Conservation (phyloP, 2,888 invertebrate genomes). For the Linnaemya tessellans region DNA sequence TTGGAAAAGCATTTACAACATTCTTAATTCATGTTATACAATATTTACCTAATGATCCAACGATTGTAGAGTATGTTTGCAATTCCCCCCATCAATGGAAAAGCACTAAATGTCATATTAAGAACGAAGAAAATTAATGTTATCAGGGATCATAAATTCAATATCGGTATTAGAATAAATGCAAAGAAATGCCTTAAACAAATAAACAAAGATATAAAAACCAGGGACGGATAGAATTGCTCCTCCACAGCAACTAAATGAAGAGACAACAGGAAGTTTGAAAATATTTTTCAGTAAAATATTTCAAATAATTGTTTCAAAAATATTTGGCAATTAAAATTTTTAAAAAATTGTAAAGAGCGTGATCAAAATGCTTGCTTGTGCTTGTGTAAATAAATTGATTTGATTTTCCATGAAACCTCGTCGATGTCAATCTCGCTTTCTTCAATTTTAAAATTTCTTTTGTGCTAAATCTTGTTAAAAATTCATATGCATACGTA, state of each 20-base stretch:
- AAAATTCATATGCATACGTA: no score
- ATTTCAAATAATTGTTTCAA: background rate
- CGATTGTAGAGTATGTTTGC: constrained; percentile 13
- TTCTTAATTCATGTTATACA: background rate
- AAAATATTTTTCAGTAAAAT: background rate
- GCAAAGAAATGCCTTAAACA: constrained; percentile 28
- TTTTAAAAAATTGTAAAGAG: background rate
- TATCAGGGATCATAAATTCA: constrained; percentile 66
- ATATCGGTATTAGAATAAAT: constrained; percentile 51
- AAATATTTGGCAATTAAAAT: background rate
- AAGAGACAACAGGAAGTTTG: background rate
- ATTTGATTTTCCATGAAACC: no score
- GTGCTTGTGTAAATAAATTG: no score
- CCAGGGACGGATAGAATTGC: constrained; percentile 8
- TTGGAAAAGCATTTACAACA: background rate
- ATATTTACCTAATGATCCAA: constrained; percentile 17
- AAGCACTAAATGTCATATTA: background rate
- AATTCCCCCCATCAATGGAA: constrained; percentile 37
- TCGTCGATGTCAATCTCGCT: no score
- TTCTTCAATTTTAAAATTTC: no score
- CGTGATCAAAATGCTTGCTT: background rate
- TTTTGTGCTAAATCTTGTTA: no score
- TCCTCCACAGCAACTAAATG: background rate
- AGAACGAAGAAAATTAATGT: constrained; percentile 42
- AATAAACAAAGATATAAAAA: constrained; percentile 46